A percentile compares a stretch with the other conserved stretches of the same genome.
Conservation (phyloP, 2,888 invertebrate genomes). For the Augochlorella aurata region DNA sequence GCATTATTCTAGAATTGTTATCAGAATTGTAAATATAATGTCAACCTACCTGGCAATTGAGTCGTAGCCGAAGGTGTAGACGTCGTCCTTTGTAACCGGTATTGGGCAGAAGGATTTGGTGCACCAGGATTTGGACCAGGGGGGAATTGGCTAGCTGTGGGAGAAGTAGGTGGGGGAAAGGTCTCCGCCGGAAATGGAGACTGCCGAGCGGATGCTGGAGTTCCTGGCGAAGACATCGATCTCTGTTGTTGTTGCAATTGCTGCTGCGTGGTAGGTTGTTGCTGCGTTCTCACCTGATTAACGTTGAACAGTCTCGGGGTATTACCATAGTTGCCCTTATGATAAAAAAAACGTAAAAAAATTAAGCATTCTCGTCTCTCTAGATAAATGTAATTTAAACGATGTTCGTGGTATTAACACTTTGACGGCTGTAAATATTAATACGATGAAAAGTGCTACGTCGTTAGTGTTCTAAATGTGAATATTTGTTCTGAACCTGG, state of each 20-base stretch:
- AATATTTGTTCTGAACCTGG: background rate
- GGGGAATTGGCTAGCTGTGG: constrained; percentile 82
- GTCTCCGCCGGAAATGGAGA: constrained; percentile 84
- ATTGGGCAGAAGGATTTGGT: constrained; percentile 80
- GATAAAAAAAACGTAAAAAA: constrained; percentile 34
- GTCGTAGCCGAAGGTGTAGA: constrained; percentile 84
- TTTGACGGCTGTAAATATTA: background rate
- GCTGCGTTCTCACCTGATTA: constrained; percentile 82
- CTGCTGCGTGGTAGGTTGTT: constrained; percentile 80
- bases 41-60: constrained; percentile 84
- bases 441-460: background rate
- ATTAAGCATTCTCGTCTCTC: constrained; percentile 9
- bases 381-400: background rate
- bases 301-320: constrained; percentile 80
- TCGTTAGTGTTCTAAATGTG: background rate
- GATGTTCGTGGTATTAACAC: constrained; percentile 2
- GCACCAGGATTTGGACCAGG: constrained; percentile 79
- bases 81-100: constrained; percentile 85
- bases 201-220: constrained; percentile 83
- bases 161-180: constrained; percentile 84
- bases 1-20: background rate
- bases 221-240: constrained; percentile 88
- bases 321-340: constrained; percentile 78
- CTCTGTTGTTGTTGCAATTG: constrained; percentile 86
- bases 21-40: constrained; percentile 33